Conservation (phyloP, 2,888 invertebrate genomes). For the Chymomyza fuscimana region DNA sequence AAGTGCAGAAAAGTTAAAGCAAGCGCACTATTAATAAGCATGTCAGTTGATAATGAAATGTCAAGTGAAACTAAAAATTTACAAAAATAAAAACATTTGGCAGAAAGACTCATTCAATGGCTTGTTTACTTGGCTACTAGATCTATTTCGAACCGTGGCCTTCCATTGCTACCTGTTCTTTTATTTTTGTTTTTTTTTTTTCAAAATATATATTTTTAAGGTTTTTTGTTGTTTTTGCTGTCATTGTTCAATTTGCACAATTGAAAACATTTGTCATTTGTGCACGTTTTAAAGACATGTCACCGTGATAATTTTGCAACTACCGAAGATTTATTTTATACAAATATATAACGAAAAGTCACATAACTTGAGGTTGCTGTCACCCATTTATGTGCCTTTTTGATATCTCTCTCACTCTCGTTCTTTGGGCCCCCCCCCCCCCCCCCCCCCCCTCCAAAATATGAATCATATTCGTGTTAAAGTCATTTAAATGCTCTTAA, state of each 20-base stretch:
- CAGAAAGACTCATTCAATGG: not conserved
- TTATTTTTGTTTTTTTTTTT: conserved; percentile 13
- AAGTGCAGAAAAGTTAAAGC: not conserved
- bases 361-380: conserved; percentile 48
- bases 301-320: conserved; percentile 62
- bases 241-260: conserved; percentile 23
- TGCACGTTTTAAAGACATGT: conserved; percentile 65
- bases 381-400: conserved; percentile 43
- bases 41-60: not conserved
- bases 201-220: not conserved
- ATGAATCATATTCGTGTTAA: not conserved
- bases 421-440: not conserved
- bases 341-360: conserved; percentile 51
- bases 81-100: not conserved
- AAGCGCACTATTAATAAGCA: not conserved
- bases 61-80: not conserved
- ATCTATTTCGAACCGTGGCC: conserved; percentile 27
- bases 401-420: not conserved
- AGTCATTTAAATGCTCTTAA: not conserved
- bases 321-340: conserved; percentile 30
- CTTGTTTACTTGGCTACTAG: not conserved
- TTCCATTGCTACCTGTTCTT: conserved; percentile 19
- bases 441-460: not conserved
- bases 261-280: conserved; percentile 49
- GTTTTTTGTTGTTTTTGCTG: conserved; percentile 19